phyloP scores from a whole-genome alignment of 2,113 vertebrate genomes.

The Myocastor coypus region DNA sequence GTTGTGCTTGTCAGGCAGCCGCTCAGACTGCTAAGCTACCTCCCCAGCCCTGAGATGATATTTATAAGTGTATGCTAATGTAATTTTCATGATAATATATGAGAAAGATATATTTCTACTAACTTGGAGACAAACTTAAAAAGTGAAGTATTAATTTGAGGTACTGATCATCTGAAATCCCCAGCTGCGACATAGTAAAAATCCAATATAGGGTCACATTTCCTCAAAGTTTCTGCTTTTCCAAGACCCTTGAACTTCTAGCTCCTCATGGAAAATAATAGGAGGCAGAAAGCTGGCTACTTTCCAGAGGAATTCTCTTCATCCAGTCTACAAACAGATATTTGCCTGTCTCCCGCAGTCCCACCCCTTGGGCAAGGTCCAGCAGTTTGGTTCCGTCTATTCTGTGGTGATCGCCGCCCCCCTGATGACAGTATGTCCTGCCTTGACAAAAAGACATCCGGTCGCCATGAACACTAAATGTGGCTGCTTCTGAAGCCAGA shows the following conservation, averaged over 20 bases:
- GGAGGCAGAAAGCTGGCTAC: not conserved
- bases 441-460: slow-evolving; percentile 38
- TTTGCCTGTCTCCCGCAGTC: not conserved
- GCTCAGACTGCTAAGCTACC: too few species aligned
- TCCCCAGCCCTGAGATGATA: not conserved
- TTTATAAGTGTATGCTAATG: slow-evolving; percentile 17
- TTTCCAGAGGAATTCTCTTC: slow-evolving; percentile 18
- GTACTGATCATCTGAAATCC: not conserved
- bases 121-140: not conserved
- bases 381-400: not conserved
- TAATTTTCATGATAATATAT: not conserved
- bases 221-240: slow-evolving; percentile 28
- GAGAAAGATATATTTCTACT: not conserved
- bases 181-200: not conserved
- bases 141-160: not conserved
- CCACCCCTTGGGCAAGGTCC: slow-evolving; percentile 8
- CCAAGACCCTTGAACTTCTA: not conserved
- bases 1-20: too few species aligned
- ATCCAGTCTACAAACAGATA: slow-evolving; percentile 22
- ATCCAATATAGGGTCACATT: not conserved
- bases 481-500: not conserved
- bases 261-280: not conserved
- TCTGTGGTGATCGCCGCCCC: not conserved
- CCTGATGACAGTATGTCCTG: not conserved
- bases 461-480: not conserved